A percentile compares a stretch with the other conserved stretches of the same genome.
Conservation (phyloP, 2,797 vertebrate species). For the Coccyzus lansbergi region DNA sequence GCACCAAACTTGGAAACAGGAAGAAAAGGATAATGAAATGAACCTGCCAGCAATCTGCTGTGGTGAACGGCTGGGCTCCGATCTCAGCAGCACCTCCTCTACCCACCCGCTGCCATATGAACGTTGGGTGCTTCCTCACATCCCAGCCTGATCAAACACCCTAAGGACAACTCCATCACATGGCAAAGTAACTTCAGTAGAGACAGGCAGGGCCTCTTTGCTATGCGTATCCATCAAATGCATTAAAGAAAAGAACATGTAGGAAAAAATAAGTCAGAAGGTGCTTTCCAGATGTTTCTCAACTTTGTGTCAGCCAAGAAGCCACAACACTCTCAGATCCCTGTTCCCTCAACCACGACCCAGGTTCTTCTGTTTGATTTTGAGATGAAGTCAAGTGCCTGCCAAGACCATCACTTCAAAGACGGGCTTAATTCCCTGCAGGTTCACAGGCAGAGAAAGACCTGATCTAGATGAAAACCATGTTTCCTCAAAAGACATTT, state of each 20-base stretch:
- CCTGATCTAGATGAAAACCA: not conserved
- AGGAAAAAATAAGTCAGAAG: not conserved
- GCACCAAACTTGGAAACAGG: not conserved
- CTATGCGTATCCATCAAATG: not conserved
- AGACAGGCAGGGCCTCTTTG: not conserved
- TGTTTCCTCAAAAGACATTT: not conserved
- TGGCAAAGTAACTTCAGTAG: not conserved
- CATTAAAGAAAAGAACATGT: not conserved
- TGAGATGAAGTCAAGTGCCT: not conserved
- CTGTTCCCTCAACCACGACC: not conserved
- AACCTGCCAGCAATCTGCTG: not conserved
- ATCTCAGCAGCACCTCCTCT: not conserved
- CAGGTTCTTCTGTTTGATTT: not conserved
- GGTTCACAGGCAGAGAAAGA: not conserved
- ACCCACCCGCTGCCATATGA: rapidly evolving
- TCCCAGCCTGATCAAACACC: rapidly evolving
- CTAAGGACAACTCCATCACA: not conserved
- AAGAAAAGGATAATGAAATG: not conserved
- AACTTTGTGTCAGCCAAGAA: not conserved
- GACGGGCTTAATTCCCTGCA: not conserved
- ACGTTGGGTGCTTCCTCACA: rapidly evolving
- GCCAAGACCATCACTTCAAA: rapidly evolving
- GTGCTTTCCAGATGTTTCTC: not conserved
- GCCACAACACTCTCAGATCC: not conserved
- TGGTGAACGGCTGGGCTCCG: no score